Evolutionary conservation across 2,113 vertebrate species (phyloP), one percentile per base, ranked within the genome.

Genomic region (Taurulus bubalis): DNA sequence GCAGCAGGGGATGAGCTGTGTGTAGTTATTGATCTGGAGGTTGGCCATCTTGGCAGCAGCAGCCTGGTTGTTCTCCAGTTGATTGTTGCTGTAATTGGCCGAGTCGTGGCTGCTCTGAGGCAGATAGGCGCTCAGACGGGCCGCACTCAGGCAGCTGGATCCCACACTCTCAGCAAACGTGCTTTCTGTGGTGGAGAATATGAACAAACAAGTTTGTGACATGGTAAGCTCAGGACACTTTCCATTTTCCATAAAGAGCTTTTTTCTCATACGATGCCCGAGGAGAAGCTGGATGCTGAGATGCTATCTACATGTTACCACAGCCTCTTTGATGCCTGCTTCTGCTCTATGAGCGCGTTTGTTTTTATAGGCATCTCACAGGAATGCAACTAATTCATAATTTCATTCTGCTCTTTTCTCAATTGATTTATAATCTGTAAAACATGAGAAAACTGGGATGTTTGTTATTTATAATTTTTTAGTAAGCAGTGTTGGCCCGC

Each of bases 51-150:
- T 99, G 91, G 97, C 97, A 64, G 97, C 94, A 0, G 93, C 97
- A 28, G 97, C 98, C 90, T 98, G 97, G 94, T 96, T 98, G 92
- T 96, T 98, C 94, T 99, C 98, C 58, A 99, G 96, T 92, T 98
- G 97, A 24, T 99, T 98, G 95, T 99, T 99, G 94, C 95, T 98
- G 95, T 98, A 97, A 93, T 99, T 99, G 93, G 98, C 98, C 0
- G 97, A 97, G 93, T 99, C 98, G 3, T 98, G 98, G 96, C 94
- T 99, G 94, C 96, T 96, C 87, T 98, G 97, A 0, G 97, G 97
- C 90, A 97, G 95, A 92, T 97, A 99, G 90, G 97, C 96, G 89
- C 96, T 98, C 88, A 99, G 95, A 8, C 97, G 97, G 68, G 97
- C 94, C 0, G 95, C 95, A 70, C 95, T 97, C 90, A 98, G 94